A percentile compares a stretch with the other conserved stretches of the same genome.
Conservation (phyloP, 1,140 invertebrate genomes). For the Drosophila trapezifrons region DNA sequence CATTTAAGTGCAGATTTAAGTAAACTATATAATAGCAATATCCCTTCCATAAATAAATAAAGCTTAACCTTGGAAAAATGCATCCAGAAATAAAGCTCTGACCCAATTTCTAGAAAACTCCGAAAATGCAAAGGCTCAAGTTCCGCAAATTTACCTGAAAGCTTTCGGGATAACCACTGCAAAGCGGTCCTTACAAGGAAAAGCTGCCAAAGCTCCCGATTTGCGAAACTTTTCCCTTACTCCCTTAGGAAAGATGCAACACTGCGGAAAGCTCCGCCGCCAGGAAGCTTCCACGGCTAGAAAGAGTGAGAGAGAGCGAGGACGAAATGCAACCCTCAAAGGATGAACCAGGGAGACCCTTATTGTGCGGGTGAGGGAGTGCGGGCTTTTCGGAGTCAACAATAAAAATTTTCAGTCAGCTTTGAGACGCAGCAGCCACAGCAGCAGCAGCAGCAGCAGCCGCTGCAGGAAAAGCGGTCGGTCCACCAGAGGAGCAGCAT, state of each 20-base stretch:
- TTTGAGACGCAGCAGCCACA: slow-evolving; percentile 44
- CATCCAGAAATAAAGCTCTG: slow-evolving; percentile 20
- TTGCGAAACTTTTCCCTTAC: slow-evolving; percentile 14
- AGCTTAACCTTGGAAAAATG: slow-evolving; percentile 22
- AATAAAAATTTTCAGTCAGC: slow-evolving; percentile 70
- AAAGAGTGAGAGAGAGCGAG: slow-evolving; percentile 8
- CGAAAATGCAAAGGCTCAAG: slow-evolving; percentile 2
- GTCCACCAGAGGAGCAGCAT: slow-evolving; percentile 12
- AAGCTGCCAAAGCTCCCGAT: slow-evolving; percentile 30
- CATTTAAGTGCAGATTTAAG: neutral
- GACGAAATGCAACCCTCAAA: slow-evolving; percentile 46
- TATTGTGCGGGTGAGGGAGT: slow-evolving; percentile 15
- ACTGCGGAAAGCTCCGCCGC: slow-evolving; percentile 33
- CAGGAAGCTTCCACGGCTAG: neutral
- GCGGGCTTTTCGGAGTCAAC: slow-evolving; percentile 53
- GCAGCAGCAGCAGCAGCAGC: slow-evolving; percentile 23
- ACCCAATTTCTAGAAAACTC: slow-evolving; percentile 14
- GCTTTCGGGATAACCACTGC: slow-evolving; percentile 5
- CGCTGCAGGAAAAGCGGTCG: slow-evolving; percentile 35
- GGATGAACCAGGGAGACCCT: slow-evolving; percentile 37
- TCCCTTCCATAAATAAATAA: slow-evolving; percentile 2
- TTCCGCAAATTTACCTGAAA: neutral
- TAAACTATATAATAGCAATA: neutral
- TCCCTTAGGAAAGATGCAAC: slow-evolving; percentile 48
- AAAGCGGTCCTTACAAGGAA: neutral